Percentiles rank a stretch among this genome's conserved stretches.
Evolutionary conservation across 2,888 invertebrate species (phyloP).

Genomic region (Agelastica alni): DNA sequence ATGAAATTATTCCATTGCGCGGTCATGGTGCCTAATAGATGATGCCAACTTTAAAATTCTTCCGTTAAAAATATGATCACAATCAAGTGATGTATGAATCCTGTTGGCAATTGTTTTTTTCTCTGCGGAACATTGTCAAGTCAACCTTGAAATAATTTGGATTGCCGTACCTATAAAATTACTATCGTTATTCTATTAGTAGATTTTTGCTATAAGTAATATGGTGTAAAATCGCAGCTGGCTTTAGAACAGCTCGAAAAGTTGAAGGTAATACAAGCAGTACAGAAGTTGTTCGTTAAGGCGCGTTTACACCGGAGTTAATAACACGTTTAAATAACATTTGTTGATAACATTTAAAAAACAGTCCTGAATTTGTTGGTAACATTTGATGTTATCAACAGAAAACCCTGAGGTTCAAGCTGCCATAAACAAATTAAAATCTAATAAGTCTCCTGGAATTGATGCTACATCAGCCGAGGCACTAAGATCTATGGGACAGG

Average conservation of each 20-base stretch:
- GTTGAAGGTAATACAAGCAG: background rate
- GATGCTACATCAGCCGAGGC: too few relatives aligned
- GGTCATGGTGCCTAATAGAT: conserved; percentile 11
- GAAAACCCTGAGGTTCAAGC: too few relatives aligned
- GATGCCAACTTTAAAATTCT: conserved; percentile 11
- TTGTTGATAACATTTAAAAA: too few relatives aligned
- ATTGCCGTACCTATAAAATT: conserved; percentile 31
- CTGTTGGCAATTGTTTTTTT: conserved; percentile 34
- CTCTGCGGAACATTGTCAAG: conserved; percentile 27
- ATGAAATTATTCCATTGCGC: conserved; percentile 2
- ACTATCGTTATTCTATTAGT: background rate
- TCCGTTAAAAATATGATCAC: conserved; percentile 24
- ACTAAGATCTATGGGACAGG: too few relatives aligned
- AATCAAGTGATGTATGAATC: conserved; percentile 40
- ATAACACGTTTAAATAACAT: too few relatives aligned
- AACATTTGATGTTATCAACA: too few relatives aligned
- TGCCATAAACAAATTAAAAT: too few relatives aligned
- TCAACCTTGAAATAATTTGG: conserved; percentile 38
- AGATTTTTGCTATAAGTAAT: background rate
- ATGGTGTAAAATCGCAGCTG: background rate
- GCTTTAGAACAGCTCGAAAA: background rate
- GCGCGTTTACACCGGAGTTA: too few relatives aligned
- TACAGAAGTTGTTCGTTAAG: too few relatives aligned
- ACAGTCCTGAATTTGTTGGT: too few relatives aligned
- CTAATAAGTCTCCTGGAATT: too few relatives aligned